Evolutionary conservation across 2,797 vertebrate genomes (phyloP), one percentile per base, ranked within the genome.

Genomic region (Merluccius polli): DNA sequence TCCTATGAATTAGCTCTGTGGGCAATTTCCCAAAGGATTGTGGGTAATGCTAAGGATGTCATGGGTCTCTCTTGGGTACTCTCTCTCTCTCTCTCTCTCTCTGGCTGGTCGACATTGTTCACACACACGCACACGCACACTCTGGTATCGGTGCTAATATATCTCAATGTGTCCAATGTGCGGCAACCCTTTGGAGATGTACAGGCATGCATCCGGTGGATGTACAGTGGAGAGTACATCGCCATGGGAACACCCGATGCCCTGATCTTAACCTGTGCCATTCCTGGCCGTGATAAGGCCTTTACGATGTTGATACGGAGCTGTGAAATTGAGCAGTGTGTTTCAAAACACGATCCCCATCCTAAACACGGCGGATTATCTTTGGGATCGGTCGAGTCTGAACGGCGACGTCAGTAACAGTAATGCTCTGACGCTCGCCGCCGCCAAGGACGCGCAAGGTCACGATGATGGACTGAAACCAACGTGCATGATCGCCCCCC

Each of bases 1-100:
- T 67, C 35, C n/a, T 81, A 87, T 84, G 75, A 86, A 91, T 92
- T 81, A 82, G 79, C 73, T 80, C 72, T 72, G 44, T 69, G 75
- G 69, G 84, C 74, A 18, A 87, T 90, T 83, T 89, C 83, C 86
- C 79, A 65, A 59, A 80, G 80, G 83, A 65, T 77, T 84, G 77
- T 73, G 63, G 75, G 71, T 85, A 82, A 81, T 74, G 77, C 79
- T 75, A 69, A 77, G 87, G 74, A 73, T 79, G 79, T 86, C 77
- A 75, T 70, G 77, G 82, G 77, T 82, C 76, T 82, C 75, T 84
- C 80, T 76, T 75, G 76, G 63, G 76, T 52, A 67, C 75, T 75
- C 30, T 32, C 35, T 18, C 71, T 75, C 79, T 78, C 79, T 78
- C 75, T 72, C 44, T 77, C 7, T 80, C 41, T 44, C 41, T 44